Conservation (phyloP, 1,140 invertebrate genomes). For the Polypedilum pembai region DNA sequence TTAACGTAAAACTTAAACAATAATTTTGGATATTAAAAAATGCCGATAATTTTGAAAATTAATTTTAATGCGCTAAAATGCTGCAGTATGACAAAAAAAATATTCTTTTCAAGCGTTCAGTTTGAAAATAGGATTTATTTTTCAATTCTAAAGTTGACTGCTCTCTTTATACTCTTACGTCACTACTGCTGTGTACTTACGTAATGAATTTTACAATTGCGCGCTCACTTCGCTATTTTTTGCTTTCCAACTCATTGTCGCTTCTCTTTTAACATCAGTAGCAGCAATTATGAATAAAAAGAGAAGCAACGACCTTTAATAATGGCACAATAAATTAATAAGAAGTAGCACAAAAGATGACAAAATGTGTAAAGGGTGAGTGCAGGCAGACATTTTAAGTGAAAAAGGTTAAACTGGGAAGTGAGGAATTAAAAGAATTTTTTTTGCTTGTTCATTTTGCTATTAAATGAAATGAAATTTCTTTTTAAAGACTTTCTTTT, state of each 20-base stretch:
- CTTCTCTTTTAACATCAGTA: background rate
- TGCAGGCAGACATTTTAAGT: background rate
- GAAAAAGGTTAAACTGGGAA: background rate
- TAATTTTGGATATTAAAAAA: too few relatives aligned
- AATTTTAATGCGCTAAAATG: too few relatives aligned
- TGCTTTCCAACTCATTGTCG: background rate
- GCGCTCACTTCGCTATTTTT: background rate
- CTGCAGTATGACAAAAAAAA: too few relatives aligned
- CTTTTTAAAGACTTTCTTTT: too few relatives aligned
- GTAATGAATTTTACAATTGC: background rate
- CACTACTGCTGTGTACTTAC: background rate
- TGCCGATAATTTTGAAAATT: too few relatives aligned
- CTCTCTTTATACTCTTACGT: background rate
- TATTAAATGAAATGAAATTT: too few relatives aligned
- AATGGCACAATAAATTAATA: background rate
- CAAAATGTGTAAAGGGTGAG: background rate
- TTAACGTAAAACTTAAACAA: too few relatives aligned
- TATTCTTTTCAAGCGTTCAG: too few relatives aligned
- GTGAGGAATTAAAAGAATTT: too few relatives aligned
- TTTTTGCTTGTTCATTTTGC: too few relatives aligned
- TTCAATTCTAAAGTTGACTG: background rate
- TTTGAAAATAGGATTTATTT: too few relatives aligned
- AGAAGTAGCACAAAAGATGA: background rate
- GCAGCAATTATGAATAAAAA: background rate
- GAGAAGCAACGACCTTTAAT: constrained; percentile 2